A percentile compares a stretch with the other conserved stretches of the same genome.
Evolutionary conservation across 35 echinoderm and acorn worm genomes (phyloP).

Genomic region (Lytechinus pictus): DNA sequence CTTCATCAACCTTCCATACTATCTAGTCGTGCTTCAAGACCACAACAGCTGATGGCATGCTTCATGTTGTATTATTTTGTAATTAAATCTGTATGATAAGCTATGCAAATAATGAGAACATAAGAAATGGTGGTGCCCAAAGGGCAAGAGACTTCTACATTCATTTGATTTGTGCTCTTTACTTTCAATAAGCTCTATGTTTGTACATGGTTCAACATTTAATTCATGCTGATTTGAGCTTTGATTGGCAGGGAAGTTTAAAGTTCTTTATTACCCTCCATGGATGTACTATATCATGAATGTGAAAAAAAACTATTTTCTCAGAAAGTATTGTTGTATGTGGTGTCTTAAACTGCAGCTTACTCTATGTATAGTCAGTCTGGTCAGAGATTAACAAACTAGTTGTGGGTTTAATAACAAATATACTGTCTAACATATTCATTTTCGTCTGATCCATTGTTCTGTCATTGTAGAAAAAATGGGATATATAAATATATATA

Average conservation of each 20-base stretch:
- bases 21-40: background rate
- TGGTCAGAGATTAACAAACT: background rate
- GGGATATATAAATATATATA: background rate
- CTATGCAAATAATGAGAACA: background rate
- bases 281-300: background rate
- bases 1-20: background rate
- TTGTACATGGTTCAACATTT: background rate
- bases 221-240: background rate
- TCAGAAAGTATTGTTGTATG: background rate
- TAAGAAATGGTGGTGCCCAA: background rate
- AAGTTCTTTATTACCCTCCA: background rate
- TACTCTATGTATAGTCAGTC: background rate
- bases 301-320: background rate
- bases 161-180: background rate
- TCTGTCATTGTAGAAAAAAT: background rate
- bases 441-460: background rate
- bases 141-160: background rate
- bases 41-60: background rate
- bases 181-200: background rate
- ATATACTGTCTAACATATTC: background rate
- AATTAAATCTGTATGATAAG: background rate
- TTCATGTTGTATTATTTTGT: background rate
- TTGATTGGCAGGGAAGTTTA: background rate
- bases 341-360: conserved; percentile 16
- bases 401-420: background rate